Evolutionary conservation across 2,113 vertebrate genomes (phyloP).

Genomic region (Sceloporus undulatus): DNA sequence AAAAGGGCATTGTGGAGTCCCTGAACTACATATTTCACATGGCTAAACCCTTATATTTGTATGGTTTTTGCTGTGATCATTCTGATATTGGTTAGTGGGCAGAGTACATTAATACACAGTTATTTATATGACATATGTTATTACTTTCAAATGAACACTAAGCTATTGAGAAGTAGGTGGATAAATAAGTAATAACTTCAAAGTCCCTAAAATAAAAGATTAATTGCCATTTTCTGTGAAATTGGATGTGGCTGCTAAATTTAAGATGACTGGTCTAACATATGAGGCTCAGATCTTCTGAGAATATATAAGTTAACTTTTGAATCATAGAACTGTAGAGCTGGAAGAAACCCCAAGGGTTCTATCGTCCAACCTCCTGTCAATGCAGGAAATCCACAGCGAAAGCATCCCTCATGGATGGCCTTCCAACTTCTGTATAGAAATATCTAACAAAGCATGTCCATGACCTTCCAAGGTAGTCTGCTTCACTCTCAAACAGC

Average conservation of each 20-base stretch:
- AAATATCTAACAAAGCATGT: no score
- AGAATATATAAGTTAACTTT: constrained; percentile 29
- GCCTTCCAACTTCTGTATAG: no score
- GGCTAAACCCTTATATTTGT: constrained; percentile 33
- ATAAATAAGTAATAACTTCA: constrained; percentile 36
- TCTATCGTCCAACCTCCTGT: no score
- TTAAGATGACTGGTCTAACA: constrained; percentile 22
- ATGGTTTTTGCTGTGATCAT: constrained; percentile 43
- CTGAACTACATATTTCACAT: constrained; percentile 58
- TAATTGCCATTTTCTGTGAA: constrained; percentile 14
- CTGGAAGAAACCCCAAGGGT: background rate
- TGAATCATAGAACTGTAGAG: constrained; percentile 28
- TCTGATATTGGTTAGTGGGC: background rate
- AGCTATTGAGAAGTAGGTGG: background rate
- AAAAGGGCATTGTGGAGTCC: constrained; percentile 70
- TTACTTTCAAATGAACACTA: background rate
- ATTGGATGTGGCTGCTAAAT: constrained; percentile 26
- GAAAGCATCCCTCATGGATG: no score
- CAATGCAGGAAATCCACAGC: no score
- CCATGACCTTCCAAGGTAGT: no score
- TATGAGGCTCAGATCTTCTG: constrained; percentile 1
- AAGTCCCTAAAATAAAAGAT: constrained; percentile 33
- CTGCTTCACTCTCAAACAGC: no score
- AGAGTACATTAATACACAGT: constrained; percentile 12
- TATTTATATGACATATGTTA: background rate